These are phyloP conservation scores for Mizuhopecten yessoensis DNA, from an alignment of 1,140 invertebrate genomes.

Conservation along the genomic window DNA sequence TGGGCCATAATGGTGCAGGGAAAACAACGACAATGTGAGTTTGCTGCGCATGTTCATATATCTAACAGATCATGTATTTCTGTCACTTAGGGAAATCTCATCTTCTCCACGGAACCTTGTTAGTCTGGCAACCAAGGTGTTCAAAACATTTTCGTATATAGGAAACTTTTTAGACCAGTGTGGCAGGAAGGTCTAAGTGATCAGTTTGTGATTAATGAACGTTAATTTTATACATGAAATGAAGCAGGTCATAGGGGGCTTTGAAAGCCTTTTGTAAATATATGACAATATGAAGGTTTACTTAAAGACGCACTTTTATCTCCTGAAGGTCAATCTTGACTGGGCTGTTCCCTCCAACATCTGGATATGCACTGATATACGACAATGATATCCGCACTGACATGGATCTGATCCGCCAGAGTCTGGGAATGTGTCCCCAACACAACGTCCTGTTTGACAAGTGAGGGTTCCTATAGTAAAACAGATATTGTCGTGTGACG, in stretches of 20 bases:
- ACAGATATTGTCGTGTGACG: no score
- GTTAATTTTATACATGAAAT: no score
- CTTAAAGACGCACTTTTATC: no score
- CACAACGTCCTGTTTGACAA: conserved; percentile 88
- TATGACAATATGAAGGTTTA: no score
- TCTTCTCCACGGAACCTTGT: no score
- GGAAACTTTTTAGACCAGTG: no score
- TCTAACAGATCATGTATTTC: background rate
- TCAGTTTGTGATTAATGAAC: no score
- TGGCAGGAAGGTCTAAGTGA: no score
- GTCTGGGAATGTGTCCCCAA: conserved; percentile 88
- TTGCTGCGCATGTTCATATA: background rate
- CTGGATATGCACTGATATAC: conserved; percentile 86
- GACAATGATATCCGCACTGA: conserved; percentile 86
- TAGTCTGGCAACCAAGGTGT: no score
- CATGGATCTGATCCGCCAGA: conserved; percentile 85
- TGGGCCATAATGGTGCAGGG: conserved; percentile 88
- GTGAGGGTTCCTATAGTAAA: conserved; percentile 48
- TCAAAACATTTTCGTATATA: no score
- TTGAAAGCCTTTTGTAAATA: no score
- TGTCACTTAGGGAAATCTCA: background rate
- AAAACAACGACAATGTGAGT: conserved; percentile 83
- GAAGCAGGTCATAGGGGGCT: no score
- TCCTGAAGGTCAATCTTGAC: conserved; percentile 86
- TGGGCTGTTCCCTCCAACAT: conserved; percentile 87